A percentile compares a stretch with the other conserved stretches of the same genome.
phyloP scores from a whole-genome alignment of 2,888 invertebrate genomes.

The Agonum fuliginosum region DNA sequence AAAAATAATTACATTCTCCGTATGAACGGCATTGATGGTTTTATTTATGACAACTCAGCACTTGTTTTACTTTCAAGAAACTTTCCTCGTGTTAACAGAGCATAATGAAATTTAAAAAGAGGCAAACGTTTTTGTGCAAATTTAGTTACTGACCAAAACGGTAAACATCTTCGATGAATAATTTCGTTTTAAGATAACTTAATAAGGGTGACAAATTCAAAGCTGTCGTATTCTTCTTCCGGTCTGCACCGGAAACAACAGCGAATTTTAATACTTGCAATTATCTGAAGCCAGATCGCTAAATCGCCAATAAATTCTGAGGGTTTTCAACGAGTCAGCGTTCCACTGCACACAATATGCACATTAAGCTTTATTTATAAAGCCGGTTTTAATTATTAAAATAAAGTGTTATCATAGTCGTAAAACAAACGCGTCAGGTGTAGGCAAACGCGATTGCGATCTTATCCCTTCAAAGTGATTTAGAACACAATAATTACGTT shows the following conservation, averaged over 20 bases:
- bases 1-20: no score
- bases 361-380: slow-evolving; percentile 56
- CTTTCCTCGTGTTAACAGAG: no score
- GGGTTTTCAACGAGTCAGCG: slow-evolving; percentile 47
- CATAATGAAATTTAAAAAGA: no score
- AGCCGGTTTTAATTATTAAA: slow-evolving; percentile 55
- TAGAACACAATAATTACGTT: slow-evolving; percentile 58
- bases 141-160: no score
- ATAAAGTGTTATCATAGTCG: slow-evolving; percentile 54
- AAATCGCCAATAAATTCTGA: slow-evolving; percentile 48
- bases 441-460: slow-evolving; percentile 49
- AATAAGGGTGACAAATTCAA: no score
- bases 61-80: no score
- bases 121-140: no score
- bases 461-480: slow-evolving; percentile 56
- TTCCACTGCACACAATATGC: slow-evolving; percentile 56
- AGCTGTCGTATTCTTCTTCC: slow-evolving; percentile 26
- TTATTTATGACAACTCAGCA: no score
- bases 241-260: slow-evolving; percentile 29
- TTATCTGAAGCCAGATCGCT: slow-evolving; percentile 4
- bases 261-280: slow-evolving; percentile 49
- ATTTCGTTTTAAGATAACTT: no score
- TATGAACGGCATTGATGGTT: no score
- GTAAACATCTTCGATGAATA: no score
- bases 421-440: slow-evolving; percentile 59